Base-by-base conservation (phyloP, 2,797 vertebrate species). In the Sparus aurata region DNA sequence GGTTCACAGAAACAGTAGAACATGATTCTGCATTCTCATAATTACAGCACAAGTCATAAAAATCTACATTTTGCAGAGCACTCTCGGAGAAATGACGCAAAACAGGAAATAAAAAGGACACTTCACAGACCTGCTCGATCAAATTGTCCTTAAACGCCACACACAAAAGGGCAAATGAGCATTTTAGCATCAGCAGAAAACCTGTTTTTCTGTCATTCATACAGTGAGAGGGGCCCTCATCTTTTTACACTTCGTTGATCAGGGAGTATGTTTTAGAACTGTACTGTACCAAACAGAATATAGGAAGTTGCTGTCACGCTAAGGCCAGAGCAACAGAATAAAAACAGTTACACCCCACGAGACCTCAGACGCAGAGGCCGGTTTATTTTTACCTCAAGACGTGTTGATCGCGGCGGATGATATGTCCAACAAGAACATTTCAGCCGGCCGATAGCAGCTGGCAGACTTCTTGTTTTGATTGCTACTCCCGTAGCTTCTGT, bases 1-100 rank as follows among this genome's bases (percentile, higher is more conserved):
- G 62, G 71, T 82, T 86, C 73, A 90, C 84, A 83, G 58, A 77
- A 86, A 80, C 55, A 23, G 18, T 49, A 59, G 15, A 69, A 60
- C 4, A 73, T 1, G 15, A 10, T 65, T 67, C 61, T 71, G 52
- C n/a, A 45, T 57, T 64, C 30, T 69, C 9, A 18, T 63, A 47
- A 77, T 46, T 69, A 81, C 67, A 85, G 46, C 73, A 75, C 75
- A 68, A 66, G 65, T 64, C 61, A 66, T 60, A 46, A 84, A 34
- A 85, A 75, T 65, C 27, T 74, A 60, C 61, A 45, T 27, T 60
- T 20, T 45, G 64, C 52, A 54, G 52, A 47, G 60, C 18, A 12
- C 50, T 1, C 0, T 4, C 3, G 34, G 62, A 69, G 22, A 69
- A 61, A 43, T 5, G 66, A 22, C 10, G 53, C 15, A 46, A 55